Base-by-base conservation (phyloP, 2,888 invertebrate genomes). In the Apotomis capreana region DNA sequence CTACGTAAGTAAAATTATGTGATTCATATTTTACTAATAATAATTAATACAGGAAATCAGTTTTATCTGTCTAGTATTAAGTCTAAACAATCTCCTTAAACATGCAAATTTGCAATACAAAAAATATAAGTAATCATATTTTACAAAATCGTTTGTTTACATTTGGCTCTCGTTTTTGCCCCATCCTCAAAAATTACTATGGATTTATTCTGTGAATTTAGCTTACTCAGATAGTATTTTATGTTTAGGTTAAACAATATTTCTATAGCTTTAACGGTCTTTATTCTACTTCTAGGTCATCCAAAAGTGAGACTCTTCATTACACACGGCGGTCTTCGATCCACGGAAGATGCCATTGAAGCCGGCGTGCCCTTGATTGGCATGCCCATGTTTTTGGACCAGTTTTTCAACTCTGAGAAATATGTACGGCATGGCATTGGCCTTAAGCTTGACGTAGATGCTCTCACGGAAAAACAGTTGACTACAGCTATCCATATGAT, bases 311-410 rank as follows among this genome's bases (percentile, higher is more conserved):
- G 93, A 74, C 73, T 91, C 0, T 94, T 94, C 58, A 84, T 94
- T 62, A 91, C 90, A 0, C 94, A 94, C 86, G 90, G 88, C 65
- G 94, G 94, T 2, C 75, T 92, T 1, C 92, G 93, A 74, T 93
- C 93, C 0, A 86, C 90, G 1, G 91, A 92, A 64, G 93, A 94
- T 78, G 85, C 92, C 0, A 88, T 93, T 13, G 78, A 81, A 9
- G 87, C 88, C 5, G 87, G 87, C 54, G 88, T 91, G 1, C 92
- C 93, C 0, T 75, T 93, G 3, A 75, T 93, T 0, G 90, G 87
- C 5, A 77, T 93, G n/a, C 92, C 92, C 0, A 85, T 93, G 78
- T 75, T 89, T 15, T 88, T 81, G 1, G 94, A 94, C 73, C 93
- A 93, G 73, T 86, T 86, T 81, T 86, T 78, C 52, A 93, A 93